A percentile compares a stretch with the other conserved stretches of the same genome.
phyloP scores from a whole-genome alignment of 2,113 vertebrate species.

The Pseudopipra pipra region DNA sequence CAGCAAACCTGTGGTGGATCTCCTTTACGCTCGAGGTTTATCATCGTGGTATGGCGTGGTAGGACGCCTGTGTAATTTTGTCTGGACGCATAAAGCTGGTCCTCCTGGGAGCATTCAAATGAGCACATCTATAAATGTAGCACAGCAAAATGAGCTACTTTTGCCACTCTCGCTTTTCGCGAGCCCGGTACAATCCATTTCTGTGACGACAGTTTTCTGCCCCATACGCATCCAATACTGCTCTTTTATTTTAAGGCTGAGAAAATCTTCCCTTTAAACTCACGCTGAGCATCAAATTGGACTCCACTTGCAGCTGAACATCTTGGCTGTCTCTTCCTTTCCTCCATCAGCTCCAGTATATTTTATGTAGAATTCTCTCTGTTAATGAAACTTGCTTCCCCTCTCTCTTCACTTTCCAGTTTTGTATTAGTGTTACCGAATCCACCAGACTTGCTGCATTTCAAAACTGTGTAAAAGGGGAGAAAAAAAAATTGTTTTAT shows the following conservation, averaged over 20 bases:
- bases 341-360: constrained; percentile 14
- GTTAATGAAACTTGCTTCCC: constrained; percentile 30
- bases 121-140: constrained; percentile 36
- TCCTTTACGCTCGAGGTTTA: background rate
- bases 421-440: background rate
- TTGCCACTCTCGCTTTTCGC: constrained; percentile 24
- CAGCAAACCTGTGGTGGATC: background rate
- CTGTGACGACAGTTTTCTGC: constrained; percentile 48
- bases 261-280: constrained; percentile 68
- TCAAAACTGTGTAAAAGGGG: background rate
- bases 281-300: constrained; percentile 63
- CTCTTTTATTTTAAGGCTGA: constrained; percentile 68
- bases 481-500: background rate
- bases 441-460: background rate
- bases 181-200: constrained; percentile 40
- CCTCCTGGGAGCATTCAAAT: constrained; percentile 30
- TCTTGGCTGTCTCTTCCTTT: constrained; percentile 36
- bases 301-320: constrained; percentile 64
- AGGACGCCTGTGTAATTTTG: background rate
- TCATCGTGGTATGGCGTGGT: rapidly evolving
- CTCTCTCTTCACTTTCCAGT: background rate
- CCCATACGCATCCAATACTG: constrained; percentile 29
- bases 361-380: constrained; percentile 36
- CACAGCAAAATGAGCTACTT: constrained; percentile 37
- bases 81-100: background rate